Conservation (phyloP, 2,888 invertebrate genomes). For the Spicauda simplicius region DNA sequence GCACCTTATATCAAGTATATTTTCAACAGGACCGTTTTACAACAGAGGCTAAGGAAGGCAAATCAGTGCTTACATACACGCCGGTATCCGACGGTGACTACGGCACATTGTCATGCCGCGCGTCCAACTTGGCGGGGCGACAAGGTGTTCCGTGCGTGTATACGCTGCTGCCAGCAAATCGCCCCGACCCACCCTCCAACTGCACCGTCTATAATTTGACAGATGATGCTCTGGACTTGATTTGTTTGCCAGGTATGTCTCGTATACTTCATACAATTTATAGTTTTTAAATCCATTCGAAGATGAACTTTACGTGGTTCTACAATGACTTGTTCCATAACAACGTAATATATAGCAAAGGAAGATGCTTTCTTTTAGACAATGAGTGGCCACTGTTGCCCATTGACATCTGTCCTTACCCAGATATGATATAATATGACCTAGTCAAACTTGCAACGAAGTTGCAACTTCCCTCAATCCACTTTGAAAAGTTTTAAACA, state of each 20-base stretch:
- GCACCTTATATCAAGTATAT: background rate
- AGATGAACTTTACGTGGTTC: too few relatives aligned
- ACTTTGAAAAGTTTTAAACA: too few relatives aligned
- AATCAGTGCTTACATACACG: constrained; percentile 90
- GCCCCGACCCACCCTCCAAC: constrained; percentile 91
- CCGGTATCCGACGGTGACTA: constrained; percentile 92
- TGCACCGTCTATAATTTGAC: constrained; percentile 92
- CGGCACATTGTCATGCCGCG: constrained; percentile 91
- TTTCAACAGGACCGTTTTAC: constrained; percentile 82
- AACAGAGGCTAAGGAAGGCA: constrained; percentile 77
- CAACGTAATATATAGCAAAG: too few relatives aligned
- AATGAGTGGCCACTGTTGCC: too few relatives aligned
- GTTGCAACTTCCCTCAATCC: too few relatives aligned
- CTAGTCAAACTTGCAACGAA: too few relatives aligned
- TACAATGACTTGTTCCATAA: too few relatives aligned
- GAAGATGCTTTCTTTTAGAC: too few relatives aligned
- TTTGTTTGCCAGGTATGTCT: constrained; percentile 85
- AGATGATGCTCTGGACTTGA: constrained; percentile 89
- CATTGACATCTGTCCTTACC: too few relatives aligned
- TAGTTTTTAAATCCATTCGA: too few relatives aligned
- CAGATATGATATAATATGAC: too few relatives aligned
- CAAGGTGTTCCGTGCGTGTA: constrained; percentile 90
- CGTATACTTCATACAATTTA: background rate
- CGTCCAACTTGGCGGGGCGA: constrained; percentile 89
- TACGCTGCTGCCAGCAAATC: constrained; percentile 90